Evolutionary conservation across 2,113 vertebrate genomes (phyloP), one percentile per base, ranked within the genome.

Genomic region (Anthoscopus minutus): DNA sequence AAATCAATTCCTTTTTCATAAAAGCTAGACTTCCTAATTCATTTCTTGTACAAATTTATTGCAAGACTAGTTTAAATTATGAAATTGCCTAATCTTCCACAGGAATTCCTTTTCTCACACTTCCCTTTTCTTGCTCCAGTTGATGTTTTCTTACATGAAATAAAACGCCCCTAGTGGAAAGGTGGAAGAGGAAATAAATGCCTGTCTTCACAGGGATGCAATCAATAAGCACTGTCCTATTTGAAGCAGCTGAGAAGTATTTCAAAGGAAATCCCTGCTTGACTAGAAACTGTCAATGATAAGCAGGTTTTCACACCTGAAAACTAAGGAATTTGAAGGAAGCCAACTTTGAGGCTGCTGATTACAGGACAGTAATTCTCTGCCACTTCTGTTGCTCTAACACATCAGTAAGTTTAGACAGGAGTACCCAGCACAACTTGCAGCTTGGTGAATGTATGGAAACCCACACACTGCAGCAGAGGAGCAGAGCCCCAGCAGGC

Each of bases 1-100:
- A 92, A 91, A 85, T 62, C 57, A 88, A 91, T 60, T 78, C n/a
- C 13, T 70, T 89, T 83, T 74, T 67, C 40, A 58, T 62, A 86
- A 95, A 91, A 92, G n/a, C 44, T 62, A 81, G 38, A 12, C 62
- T 80, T 83, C 38, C 64, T 60, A 79, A 94, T 83, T 96, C 7
- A 65, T 89, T 95, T 92, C 53, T 79, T 74, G 17, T 48, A 94
- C 30, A 93, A 91, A 74, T 93, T 92, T 78, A 95, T 91, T 94
- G 72, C 27, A 85, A 91, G 40, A 69, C 37, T 96, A 61, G 94
- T 87, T 94, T 93, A 93, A 80, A 85, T 85, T 62, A 62, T 66
- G 33, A 76, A 85, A 92, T 53, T 51, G 40, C 64, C 85, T 95
- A 70, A 89, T 92, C 74, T 91, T 94, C 37, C n/a, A 58, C 10